These are phyloP conservation scores for Lagenorhynchus albirostris DNA, from an alignment of 2,113 vertebrate genomes.

Conservation along the genomic window DNA sequence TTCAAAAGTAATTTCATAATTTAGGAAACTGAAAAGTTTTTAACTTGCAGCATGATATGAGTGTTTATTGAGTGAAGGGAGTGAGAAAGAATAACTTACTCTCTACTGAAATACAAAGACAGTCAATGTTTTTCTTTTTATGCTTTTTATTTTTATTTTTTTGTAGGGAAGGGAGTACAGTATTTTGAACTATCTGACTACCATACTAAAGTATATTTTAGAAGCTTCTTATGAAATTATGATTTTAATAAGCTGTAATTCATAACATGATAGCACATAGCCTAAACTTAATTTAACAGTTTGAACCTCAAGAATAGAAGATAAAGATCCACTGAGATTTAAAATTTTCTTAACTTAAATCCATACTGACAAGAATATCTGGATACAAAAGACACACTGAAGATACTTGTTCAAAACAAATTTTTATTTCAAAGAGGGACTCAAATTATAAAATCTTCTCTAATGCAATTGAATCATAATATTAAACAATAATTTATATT, in stretches of 20 bases:
- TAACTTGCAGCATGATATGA: neutral
- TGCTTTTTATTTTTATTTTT: neutral
- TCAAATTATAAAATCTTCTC: neutral
- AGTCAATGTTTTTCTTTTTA: neutral
- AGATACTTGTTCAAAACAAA: neutral
- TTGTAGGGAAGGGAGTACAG: rapidly evolving
- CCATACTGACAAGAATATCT: neutral
- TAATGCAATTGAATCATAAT: neutral
- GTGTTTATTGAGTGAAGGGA: neutral
- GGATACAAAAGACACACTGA: neutral
- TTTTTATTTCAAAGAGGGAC: neutral
- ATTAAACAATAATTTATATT: neutral
- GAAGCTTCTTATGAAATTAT: neutral
- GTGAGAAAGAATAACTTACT: neutral
- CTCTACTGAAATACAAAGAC: neutral
- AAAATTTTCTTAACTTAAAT: neutral
- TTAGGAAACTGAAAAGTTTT: neutral
- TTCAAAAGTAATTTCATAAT: neutral
- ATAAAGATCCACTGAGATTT: neutral
- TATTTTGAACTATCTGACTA: neutral
- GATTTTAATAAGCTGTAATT: neutral
- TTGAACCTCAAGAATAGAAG: neutral
- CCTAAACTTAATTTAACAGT: neutral
- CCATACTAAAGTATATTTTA: neutral
- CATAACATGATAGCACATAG: neutral